Base-by-base conservation (phyloP, 1,140 invertebrate species). In the Drosophila insularis region DNA sequence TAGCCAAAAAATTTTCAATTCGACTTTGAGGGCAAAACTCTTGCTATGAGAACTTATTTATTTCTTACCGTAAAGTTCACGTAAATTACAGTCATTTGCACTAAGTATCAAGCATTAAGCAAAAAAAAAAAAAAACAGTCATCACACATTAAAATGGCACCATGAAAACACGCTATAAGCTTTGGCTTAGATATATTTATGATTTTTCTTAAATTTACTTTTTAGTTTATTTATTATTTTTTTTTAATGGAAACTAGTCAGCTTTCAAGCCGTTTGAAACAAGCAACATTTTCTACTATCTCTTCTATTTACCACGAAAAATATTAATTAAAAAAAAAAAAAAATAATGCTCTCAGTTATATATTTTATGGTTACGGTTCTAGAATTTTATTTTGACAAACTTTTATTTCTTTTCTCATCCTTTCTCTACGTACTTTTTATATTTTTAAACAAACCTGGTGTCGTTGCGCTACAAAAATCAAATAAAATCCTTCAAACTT, bases 351-450 rank as follows among this genome's bases (percentile, higher is more conserved):
- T 58, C 55, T 58, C 63, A 64, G 54, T 60, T 50, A 21, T 68
- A 46, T 60, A 46, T 60, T 61, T 53, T 50, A 81, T 71, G 81
- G 86, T 89, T 81, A 89, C 78, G 86, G 85, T 89, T 89, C 85
- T 66, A 59, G 67, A 76, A 86, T 78, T 86, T 86, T 89, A 81
- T 89, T 89, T 90, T 89, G 81, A 85, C 74, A 90, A 58, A 69
- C 27, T 17, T 77, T 76, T 90, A 72, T 89, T 78, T 85, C 81
- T 87, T 73, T 90, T 75, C 90, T 89, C 84, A 75, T 90, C 71
- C 80, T 71, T 86, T 74, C 68, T 90, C 75, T 87, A 74, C 71
- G 71, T 87, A 71, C 80, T 60, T 65, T 69, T 66, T 27, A 66
- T 31, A 35, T 39, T 32, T 46, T 70, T 59, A 37, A 69, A 72